Evolutionary conservation across 2,797 vertebrate genomes (phyloP), one percentile per base, ranked within the genome.

Genomic region (Neopelma chrysocephalum): DNA sequence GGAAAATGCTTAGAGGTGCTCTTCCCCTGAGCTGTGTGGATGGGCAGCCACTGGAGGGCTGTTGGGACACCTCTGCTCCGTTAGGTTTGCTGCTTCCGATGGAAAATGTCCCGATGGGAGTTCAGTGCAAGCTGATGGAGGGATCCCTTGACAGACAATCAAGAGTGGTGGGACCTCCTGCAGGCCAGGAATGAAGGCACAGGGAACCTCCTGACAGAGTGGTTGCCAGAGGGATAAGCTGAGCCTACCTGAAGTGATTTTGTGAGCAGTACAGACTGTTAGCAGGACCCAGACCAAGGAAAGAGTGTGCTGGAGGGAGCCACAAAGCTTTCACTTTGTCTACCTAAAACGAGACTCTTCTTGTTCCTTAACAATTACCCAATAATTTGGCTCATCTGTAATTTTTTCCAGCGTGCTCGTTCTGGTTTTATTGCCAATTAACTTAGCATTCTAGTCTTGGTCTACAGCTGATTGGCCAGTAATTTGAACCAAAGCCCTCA

Each of bases 351-450:
- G 53, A 80, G 32, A 2, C 15, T 56, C 54, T 40, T 64, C 6
- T 10, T 83, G 26, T 53, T 92, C 77, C 57, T 84, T 61, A 64
- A 57, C 87, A 45, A 57, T 91, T 60, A 43, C 57, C 75, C 58
- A 27, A n/a, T 68, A 43, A 36, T 92, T 87, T 91, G 90, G n/a
- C 76, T 84, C 11, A 1, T 80, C 42, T 50, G 4, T 50, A 29
- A n/a, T 90, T 71, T 81, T 92, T 83, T 78, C 43, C 82, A 40
- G 90, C 8, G 32, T 57, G 38, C 77, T 82, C 53, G 15, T 90
- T 92, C 76, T 62, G 56, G 20, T 81, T 95, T 96, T 87, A 82
- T 80, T 95, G 89, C 76, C 95, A 80, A 84, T 93, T 94, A 87
- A 81, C 40, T 79, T 87, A 81, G 75, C 73, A 81, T 95, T 94